Evolutionary conservation across 2,888 invertebrate species (phyloP), one percentile per base, ranked within the genome.

Genomic region (Pollenia angustigena): DNA sequence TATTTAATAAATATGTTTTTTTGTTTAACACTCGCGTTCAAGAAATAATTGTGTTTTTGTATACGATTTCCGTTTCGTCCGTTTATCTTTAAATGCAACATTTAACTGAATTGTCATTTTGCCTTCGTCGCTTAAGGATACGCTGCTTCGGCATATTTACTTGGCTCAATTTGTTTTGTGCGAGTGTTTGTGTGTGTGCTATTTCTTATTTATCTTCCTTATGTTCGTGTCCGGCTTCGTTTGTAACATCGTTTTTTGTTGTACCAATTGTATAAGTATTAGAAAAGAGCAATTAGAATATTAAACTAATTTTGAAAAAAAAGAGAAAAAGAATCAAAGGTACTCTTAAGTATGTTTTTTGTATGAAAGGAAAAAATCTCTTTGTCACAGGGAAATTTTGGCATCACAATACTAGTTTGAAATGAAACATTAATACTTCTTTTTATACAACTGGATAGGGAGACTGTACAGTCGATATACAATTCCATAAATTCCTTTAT

Each of bases 61-160:
- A n/a, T 81, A 81, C 79, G 85, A 88, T 89, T 88, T 88, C 83
- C 88, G 88, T 84, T 88, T 82, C 90, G 91, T 92, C 90, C 90
- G 90, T 88, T 90, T 90, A 88, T 86, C 89, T 89, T 90, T 90
- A 91, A 90, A 91, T 91, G 90, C 92, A 91, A 91, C 90, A 90
- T 90, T 90, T 91, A 91, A 92, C 92, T 92, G 92, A 92, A 90
- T 90, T 90, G 90, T 90, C 90, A 89, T 89, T 32, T 32, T 90
- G 90, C 88, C 89, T 89, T 89, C 90, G 90, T 89, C 88, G 89
- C 87, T 89, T 89, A 88, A 89, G 90, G 90, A 90, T 90, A 90
- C 89, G 90, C 90, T 54, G 69, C n/a, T 90, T 87, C 90, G 89
- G 78, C 79, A 87, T 18, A 85, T 81, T 85, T 76, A 81, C 85